Evolutionary conservation across 1,140 invertebrate species (phyloP).

Genomic region (Portunus trituberculatus): DNA sequence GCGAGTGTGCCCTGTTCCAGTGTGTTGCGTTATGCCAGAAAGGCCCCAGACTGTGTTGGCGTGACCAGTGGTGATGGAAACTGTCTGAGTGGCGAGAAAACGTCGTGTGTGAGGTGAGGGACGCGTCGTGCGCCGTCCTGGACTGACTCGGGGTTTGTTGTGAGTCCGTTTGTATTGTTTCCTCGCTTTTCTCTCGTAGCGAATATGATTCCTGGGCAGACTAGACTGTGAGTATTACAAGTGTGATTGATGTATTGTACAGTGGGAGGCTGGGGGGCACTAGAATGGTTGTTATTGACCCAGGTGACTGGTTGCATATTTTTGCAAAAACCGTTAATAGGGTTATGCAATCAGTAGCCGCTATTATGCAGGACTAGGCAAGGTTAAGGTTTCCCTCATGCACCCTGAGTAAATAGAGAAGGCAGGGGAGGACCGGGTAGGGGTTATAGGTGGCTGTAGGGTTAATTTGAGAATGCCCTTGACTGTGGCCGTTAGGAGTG

Average conservation of each 20-base stretch:
- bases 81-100: conserved; percentile 53
- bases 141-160: conserved; percentile 58
- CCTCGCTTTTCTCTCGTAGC: neutral
- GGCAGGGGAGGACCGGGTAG: no score
- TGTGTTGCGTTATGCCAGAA: conserved; percentile 50
- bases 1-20: conserved; percentile 9
- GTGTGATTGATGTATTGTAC: neutral
- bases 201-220: neutral
- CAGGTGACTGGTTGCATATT: conserved; percentile 48
- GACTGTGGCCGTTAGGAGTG: neutral
- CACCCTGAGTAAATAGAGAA: no score
- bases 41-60: conserved; percentile 31
- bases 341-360: conserved; percentile 35
- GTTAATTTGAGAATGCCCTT: no score
- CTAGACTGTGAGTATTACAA: conserved; percentile 35
- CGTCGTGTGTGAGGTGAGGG: conserved; percentile 47
- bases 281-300: conserved; percentile 19
- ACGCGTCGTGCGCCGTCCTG: conserved; percentile 62
- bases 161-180: conserved; percentile 31
- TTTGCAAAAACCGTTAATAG: conserved; percentile 53
- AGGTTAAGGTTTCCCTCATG: neutral
- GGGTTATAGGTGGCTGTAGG: no score
- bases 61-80: conserved; percentile 25
- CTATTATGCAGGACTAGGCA: neutral
- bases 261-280: neutral